phyloP scores from a whole-genome alignment of 2,888 invertebrate genomes.

The Bombylius major region DNA sequence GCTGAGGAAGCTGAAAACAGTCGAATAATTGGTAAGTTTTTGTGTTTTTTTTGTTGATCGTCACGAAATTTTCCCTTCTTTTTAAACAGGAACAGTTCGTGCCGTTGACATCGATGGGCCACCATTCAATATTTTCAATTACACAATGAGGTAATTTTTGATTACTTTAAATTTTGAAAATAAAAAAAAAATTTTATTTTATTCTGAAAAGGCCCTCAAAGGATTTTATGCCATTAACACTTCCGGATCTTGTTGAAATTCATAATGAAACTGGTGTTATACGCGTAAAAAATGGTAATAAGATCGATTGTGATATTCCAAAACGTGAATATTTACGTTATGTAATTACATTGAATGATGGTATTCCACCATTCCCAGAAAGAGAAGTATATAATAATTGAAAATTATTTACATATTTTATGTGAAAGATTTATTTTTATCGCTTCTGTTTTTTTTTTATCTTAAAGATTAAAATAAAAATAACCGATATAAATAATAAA shows the following conservation, averaged over 20 bases:
- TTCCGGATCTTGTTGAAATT: conserved; percentile 39
- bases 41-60: background rate
- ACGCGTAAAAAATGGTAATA: conserved; percentile 34
- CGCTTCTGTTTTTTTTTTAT: conserved; percentile 8
- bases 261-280: conserved; percentile 42
- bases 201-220: no score
- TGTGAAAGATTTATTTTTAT: background rate
- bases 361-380: conserved; percentile 30
- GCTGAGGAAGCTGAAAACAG: conserved; percentile 40
- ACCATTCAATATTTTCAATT: conserved; percentile 44
- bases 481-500: conserved; percentile 50
- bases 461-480: conserved; percentile 42
- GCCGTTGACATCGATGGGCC: conserved; percentile 51
- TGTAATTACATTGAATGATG: conserved; percentile 44
- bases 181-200: no score
- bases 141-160: conserved; percentile 41
- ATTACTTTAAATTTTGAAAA: background rate
- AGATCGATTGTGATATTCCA: conserved; percentile 45
- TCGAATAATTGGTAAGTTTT: conserved; percentile 38
- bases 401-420: background rate
- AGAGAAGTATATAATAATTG: conserved; percentile 33
- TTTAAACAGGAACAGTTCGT: conserved; percentile 32
- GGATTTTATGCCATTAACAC: conserved; percentile 17
- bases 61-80: background rate
- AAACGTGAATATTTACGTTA: conserved; percentile 40